Evolutionary conservation across 2,888 invertebrate genomes (phyloP).

Genomic region (Thysanoteuthis rhombus): DNA sequence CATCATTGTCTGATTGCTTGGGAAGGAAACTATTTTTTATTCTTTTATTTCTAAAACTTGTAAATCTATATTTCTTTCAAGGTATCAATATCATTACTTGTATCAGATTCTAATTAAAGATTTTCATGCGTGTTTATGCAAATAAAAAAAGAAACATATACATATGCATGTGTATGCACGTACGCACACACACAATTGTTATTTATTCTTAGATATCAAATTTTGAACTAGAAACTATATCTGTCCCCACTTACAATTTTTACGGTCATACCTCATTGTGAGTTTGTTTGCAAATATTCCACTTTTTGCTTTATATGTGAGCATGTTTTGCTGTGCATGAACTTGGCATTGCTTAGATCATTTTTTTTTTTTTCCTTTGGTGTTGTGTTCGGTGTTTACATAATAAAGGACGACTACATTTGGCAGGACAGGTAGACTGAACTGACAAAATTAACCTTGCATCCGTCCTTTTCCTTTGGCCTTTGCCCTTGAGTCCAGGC

Average conservation of each 20-base stretch:
- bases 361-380: background rate
- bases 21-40: background rate
- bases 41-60: too few relatives aligned
- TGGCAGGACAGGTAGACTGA: conserved; percentile 31
- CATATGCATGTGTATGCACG: background rate
- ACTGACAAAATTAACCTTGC: conserved; percentile 18
- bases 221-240: background rate
- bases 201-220: background rate
- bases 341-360: background rate
- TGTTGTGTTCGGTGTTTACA: background rate
- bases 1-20: background rate
- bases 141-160: background rate
- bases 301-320: conserved; percentile 1
- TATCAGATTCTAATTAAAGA: too few relatives aligned
- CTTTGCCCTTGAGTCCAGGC: background rate
- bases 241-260: background rate
- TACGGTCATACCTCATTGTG: conserved; percentile 16
- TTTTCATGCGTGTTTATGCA: too few relatives aligned
- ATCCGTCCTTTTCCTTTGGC: background rate
- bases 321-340: conserved; percentile 30
- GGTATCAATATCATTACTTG: background rate
- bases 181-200: background rate
- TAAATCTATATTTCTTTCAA: background rate
- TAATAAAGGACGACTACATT: background rate
- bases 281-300: conserved; percentile 14